These are phyloP conservation scores for Samia ricini DNA, from an alignment of 1,140 invertebrate genomes.

Conservation along the genomic window DNA sequence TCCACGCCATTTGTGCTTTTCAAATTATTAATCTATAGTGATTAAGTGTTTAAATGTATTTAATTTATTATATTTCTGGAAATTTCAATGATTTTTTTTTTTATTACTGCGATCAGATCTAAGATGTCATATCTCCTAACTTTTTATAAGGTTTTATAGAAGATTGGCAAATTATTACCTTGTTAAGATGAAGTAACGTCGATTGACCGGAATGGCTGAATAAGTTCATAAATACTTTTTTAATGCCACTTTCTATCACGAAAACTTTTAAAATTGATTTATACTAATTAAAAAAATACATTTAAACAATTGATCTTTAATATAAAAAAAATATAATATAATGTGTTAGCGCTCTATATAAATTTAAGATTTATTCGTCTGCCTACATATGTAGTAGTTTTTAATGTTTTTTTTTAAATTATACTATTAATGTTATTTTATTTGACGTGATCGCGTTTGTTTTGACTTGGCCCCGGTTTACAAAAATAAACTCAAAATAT, in stretches of 20 bases:
- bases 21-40: conserved; percentile 28
- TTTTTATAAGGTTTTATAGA: not conserved
- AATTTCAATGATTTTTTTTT: not conserved
- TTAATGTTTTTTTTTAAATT: conserved; percentile 4
- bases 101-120: not conserved
- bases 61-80: not conserved
- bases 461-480: conserved; percentile 1
- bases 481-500: not conserved
- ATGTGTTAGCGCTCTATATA: not conserved
- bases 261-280: too few species aligned
- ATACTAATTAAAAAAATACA: not conserved
- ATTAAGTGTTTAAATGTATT: conserved; percentile 1
- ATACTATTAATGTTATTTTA: not conserved
- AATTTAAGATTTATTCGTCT: conserved; percentile 1
- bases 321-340: conserved; percentile 7
- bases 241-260: too few species aligned
- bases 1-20: conserved; percentile 67
- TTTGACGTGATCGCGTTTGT: conserved; percentile 1
- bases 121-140: not conserved
- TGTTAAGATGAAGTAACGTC: too few species aligned
- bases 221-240: too few species aligned
- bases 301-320: not conserved
- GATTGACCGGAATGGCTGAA: too few species aligned
- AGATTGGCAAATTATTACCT: too few species aligned
- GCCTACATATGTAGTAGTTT: conserved; percentile 7